Evolutionary conservation across 2,797 vertebrate genomes (phyloP), one percentile per base, ranked within the genome.

Genomic region (Paramormyrops hopkinsi): DNA sequence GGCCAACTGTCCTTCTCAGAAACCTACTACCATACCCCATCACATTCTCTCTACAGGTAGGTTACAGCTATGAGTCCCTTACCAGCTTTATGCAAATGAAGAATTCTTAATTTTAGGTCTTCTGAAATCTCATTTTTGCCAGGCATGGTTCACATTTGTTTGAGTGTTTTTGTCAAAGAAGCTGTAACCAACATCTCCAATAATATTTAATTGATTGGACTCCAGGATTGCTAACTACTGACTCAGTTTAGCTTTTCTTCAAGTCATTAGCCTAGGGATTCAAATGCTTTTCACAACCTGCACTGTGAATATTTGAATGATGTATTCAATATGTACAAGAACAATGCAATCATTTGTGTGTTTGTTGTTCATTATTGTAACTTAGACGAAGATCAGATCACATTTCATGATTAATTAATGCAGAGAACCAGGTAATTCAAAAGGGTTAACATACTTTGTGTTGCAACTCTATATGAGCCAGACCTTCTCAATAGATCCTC

Each of bases 11-110:
- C 90, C 94, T 99, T 91, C 95, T 99, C 0, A 96, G 95, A 69
- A 99, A 99, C 94, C 96, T 98, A 89, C 96, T 99, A 93, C 98
- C 98, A 29, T 99, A 98, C 91, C 93, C 97, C 41, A 95, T 99
- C 90, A 93, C 94, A 89, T 99, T 97, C 82, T 96, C 93, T 54
- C 90, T 98, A 25, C 79, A 54, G 79, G 88, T 89, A 17, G 19
- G n/a, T 59, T 50, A 12, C 56, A 50, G 59, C 76, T 46, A 82
- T 4, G 69, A 41, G 37, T 37, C 69, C 33, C 5, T 41, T 76
- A 76, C 69, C 69, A 76, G 33, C 14, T 76, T 76, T 65, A 65
- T 65, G 9, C 12, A 41, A 76, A 41, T 37, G 29, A 73, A 73
- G 4, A 73, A 73, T 33, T 69, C 25, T 69, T 69, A 0, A 69